These are phyloP conservation scores for Daphoenositta chrysoptera DNA, from an alignment of 2,113 vertebrate species.

Conservation along the genomic window DNA sequence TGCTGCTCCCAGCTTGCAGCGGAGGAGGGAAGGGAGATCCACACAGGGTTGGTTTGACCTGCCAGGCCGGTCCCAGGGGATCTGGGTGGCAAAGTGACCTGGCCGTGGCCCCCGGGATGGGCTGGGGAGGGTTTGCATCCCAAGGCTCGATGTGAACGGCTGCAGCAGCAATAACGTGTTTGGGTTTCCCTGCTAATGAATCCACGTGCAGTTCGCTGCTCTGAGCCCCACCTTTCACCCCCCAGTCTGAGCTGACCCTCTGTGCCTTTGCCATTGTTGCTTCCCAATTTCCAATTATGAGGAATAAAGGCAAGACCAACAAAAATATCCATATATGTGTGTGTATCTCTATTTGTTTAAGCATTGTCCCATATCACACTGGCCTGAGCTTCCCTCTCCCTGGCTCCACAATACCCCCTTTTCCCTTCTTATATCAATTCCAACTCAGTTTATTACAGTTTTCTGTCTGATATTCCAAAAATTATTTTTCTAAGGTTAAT, in stretches of 20 bases:
- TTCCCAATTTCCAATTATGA: neutral
- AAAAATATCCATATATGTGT: neutral
- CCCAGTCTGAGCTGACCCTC: neutral
- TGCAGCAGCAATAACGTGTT: fast-evolving
- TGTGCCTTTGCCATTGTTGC: neutral
- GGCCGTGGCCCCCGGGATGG: neutral
- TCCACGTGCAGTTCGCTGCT: fast-evolving
- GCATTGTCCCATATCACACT: neutral
- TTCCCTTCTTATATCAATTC: neutral
- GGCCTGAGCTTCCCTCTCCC: neutral
- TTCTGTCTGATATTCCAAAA: conserved; percentile 34
- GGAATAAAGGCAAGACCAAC: neutral
- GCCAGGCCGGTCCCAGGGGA: neutral
- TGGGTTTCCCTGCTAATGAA: neutral
- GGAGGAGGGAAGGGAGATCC: neutral
- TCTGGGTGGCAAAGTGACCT: neutral
- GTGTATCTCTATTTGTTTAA: neutral
- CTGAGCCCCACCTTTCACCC: neutral
- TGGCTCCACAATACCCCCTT: neutral
- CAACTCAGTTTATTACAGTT: conserved; percentile 31
- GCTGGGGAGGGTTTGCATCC: neutral
- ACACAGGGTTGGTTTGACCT: neutral
- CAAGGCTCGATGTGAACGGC: fast-evolving
- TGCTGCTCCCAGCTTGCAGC: neutral
- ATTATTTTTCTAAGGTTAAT: conserved; percentile 64